Base-by-base conservation (phyloP, 2,797 vertebrate species). In the Salarias fasciatus region DNA sequence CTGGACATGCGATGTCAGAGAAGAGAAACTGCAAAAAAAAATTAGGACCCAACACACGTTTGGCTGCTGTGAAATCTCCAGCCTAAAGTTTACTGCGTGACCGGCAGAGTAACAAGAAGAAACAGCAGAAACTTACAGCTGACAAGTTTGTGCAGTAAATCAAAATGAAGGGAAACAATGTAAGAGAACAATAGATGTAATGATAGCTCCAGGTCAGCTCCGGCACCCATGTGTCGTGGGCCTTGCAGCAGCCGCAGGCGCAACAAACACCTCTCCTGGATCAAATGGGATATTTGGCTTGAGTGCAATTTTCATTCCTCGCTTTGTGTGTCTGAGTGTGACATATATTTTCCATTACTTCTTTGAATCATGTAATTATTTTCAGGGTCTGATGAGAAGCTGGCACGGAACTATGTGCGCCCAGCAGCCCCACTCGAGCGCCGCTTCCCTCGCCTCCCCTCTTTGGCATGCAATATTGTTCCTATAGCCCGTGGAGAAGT, bases 281-380 rank as follows among this genome's bases (percentile, higher is more conserved):
- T 87, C 71, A 86, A 84, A 89, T 77, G 75, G 70, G 77, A 86
- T 80, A 87, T 83, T 65, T 66, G 77, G 61, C 48, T 58, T 80
- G 83, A 89, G 86, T 88, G 79, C 63, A 63, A 72, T 83, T 85
- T 84, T 78, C 53, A 72, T 74, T 74, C 58, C 42, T 69, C 48
- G 62, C 61, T 73, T 61, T 68, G 74, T 13, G 59, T 80, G 70
- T 84, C 88, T 85, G 72, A 76, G 72, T 71, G 71, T 87, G 86
- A 89, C 88, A 86, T 85, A 84, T 71, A 88, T 88, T 92, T 88
- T 69, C 84, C 71, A 84, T 84, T 89, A 89, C 85, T 73, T 79
- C 72, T 82, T 82, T 86, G 82, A 81, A 80, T 84, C 62, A 73
- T 85, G 80, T 91, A 91, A 92, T 92, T 92, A 90, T 85, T 88